These are phyloP conservation scores for Cheilosia urbana DNA, from an alignment of 2,888 invertebrate species.

Conservation along the genomic window DNA sequence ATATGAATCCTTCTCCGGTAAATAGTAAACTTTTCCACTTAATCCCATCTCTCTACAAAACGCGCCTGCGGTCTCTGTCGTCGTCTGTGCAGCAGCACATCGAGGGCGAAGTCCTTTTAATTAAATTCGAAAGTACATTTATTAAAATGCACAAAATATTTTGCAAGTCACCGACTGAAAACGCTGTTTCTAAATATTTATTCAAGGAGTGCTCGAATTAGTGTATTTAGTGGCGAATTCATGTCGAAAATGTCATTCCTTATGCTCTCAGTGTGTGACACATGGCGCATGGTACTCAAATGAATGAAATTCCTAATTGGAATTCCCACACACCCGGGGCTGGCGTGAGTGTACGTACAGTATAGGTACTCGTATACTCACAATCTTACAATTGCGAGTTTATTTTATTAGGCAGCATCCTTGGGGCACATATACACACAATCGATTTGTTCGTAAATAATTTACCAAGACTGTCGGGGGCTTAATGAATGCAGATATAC, in stretches of 20 bases:
- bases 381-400: slow-evolving; percentile 35
- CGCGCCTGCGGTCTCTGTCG: background rate
- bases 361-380: background rate
- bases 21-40: slow-evolving; percentile 37
- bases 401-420: slow-evolving; percentile 45
- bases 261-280: slow-evolving; percentile 8
- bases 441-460: slow-evolving; percentile 60
- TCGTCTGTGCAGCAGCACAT: background rate
- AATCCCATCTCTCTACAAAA: slow-evolving; percentile 3
- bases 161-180: slow-evolving; percentile 10
- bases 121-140: slow-evolving; percentile 29
- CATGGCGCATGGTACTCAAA: slow-evolving; percentile 31
- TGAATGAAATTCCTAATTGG: slow-evolving; percentile 40
- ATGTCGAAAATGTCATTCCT: background rate
- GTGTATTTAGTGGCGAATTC: slow-evolving; percentile 20
- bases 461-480: slow-evolving; percentile 50
- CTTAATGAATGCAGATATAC: slow-evolving; percentile 50
- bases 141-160: slow-evolving; percentile 32
- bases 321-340: slow-evolving; percentile 22
- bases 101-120: slow-evolving; percentile 15
- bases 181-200: slow-evolving; percentile 34
- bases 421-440: slow-evolving; percentile 21
- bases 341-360: background rate
- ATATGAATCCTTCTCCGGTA: slow-evolving; percentile 1
- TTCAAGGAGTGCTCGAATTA: slow-evolving; percentile 33